These are phyloP conservation scores for Platycheirus rosarum DNA, from an alignment of 2,888 invertebrate genomes.

Conservation along the genomic window DNA sequence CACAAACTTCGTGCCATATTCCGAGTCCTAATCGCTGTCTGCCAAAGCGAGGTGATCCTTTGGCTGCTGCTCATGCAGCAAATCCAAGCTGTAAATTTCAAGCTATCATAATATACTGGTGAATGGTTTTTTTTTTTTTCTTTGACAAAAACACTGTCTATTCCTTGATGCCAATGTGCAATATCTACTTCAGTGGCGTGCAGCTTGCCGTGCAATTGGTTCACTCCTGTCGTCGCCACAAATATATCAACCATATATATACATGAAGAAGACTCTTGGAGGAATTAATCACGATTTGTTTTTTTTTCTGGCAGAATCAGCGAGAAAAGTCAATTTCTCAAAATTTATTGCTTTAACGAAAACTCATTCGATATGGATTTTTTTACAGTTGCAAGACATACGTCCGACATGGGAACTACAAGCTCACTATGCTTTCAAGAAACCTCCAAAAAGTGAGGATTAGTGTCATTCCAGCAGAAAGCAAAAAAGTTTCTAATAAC, in stretches of 20 bases:
- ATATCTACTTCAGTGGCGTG: conserved; percentile 51
- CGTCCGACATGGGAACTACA: conserved; percentile 57
- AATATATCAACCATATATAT: background rate
- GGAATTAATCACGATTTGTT: conserved; percentile 69
- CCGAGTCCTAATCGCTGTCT: conserved; percentile 57
- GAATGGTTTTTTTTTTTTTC: too few relatives aligned
- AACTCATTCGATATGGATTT: conserved; percentile 41
- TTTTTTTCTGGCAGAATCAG: conserved; percentile 45
- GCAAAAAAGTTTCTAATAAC: too few relatives aligned
- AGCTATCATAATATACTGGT: conserved; percentile 32
- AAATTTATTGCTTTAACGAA: conserved; percentile 65
- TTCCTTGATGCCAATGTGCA: conserved; percentile 36
- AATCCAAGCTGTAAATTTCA: conserved; percentile 44
- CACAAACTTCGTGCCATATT: conserved; percentile 64
- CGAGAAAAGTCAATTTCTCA: conserved; percentile 65
- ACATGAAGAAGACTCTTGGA: conserved; percentile 27
- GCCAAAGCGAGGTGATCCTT: conserved; percentile 15
- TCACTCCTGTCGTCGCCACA: background rate
- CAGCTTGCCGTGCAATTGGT: conserved; percentile 22
- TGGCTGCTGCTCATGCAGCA: conserved; percentile 6
- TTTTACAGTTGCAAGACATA: conserved; percentile 28
- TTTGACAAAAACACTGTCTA: conserved; percentile 21
- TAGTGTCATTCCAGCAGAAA: too few relatives aligned
- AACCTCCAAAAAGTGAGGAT: too few relatives aligned
- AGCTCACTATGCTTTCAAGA: too few relatives aligned